Percentiles rank a stretch among this genome's conserved stretches.
Evolutionary conservation across 2,888 invertebrate genomes (phyloP).

Genomic region (Lochmaea crataegi): DNA sequence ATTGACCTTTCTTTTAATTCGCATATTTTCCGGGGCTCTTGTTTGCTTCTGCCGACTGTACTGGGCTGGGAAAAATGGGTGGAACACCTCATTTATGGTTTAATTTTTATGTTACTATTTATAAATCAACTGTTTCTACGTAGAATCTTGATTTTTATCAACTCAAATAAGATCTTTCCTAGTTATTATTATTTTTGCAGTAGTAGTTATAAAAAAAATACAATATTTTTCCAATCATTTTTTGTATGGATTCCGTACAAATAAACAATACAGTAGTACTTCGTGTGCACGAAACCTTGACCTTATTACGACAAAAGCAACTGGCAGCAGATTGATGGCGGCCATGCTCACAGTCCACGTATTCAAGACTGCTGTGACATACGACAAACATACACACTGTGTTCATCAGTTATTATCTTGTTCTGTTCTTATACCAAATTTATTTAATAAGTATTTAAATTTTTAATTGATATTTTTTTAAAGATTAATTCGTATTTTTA

Average conservation of each 20-base stretch:
- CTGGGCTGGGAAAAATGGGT: no score
- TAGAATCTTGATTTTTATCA: no score
- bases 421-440: constrained; percentile 5
- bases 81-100: no score
- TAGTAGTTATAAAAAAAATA: no score
- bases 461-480: background rate
- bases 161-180: no score
- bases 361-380: constrained; percentile 68
- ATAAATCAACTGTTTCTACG: no score
- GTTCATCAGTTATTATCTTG: constrained; percentile 39
- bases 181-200: no score
- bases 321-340: constrained; percentile 58
- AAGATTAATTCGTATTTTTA: no score
- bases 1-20: no score
- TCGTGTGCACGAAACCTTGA: constrained; percentile 20
- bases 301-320: constrained; percentile 56
- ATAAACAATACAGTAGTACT: background rate
- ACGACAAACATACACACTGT: constrained; percentile 52
- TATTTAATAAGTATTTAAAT: background rate
- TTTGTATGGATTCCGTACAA: background rate
- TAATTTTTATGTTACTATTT: no score
- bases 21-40: no score
- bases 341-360: constrained; percentile 73
- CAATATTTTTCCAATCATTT: background rate
- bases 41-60: no score